phyloP scores from a whole-genome alignment of 2,113 vertebrate genomes.

The Chamaea fasciata region DNA sequence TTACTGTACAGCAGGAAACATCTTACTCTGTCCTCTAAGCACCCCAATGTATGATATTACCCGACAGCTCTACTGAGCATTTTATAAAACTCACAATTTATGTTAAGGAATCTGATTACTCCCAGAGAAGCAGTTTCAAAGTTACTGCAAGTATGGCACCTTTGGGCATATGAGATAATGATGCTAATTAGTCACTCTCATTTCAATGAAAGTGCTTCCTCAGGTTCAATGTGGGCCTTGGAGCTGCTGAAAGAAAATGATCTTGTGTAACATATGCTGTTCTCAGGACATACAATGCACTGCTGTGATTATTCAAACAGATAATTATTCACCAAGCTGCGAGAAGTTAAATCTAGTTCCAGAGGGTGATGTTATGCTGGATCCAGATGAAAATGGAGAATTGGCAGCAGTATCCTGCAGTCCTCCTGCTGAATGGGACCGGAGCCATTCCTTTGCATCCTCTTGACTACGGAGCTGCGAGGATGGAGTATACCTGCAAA shows the following conservation, averaged over 20 bases:
- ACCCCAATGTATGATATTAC: not conserved
- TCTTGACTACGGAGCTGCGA: slow-evolving; percentile 90
- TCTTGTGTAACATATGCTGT: not conserved
- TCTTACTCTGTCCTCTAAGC: not conserved
- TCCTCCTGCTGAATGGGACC: slow-evolving; percentile 91
- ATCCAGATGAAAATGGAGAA: slow-evolving; percentile 93
- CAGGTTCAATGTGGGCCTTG: not conserved
- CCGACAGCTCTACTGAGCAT: not conserved
- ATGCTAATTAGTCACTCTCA: not conserved
- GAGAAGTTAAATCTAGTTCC: slow-evolving; percentile 94
- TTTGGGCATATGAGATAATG: not conserved
- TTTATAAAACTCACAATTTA: not conserved
- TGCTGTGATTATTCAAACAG: not conserved
- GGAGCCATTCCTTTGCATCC: slow-evolving; percentile 93
- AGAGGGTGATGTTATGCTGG: slow-evolving; percentile 92
- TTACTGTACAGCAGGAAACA: not conserved
- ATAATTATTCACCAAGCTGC: slow-evolving; percentile 82
- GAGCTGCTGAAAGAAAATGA: not conserved
- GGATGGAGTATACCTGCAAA: slow-evolving; percentile 86
- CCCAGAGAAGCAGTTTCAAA: not conserved
- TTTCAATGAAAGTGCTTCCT: not conserved
- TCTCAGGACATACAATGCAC: not conserved
- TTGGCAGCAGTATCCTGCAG: slow-evolving; percentile 88
- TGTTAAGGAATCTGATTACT: not conserved
- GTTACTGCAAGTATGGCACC: not conserved